Conservation (phyloP, 2,888 invertebrate genomes). For the Andricus curvator region DNA sequence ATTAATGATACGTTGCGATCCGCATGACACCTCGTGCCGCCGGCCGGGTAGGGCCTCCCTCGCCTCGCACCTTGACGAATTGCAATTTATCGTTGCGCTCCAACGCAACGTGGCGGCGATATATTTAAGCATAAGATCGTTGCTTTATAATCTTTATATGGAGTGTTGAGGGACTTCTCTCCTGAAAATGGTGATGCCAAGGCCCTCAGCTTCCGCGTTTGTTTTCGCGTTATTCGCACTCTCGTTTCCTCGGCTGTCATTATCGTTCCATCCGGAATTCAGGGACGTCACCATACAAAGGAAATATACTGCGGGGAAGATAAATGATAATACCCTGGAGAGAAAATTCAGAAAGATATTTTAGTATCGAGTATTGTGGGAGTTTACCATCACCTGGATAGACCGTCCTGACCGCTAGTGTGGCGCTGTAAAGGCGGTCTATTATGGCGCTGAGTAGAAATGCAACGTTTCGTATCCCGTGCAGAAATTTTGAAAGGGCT, state of each 20-base stretch:
- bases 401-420: too few relatives aligned
- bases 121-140: constrained; percentile 36
- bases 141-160: constrained; percentile 65
- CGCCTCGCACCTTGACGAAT: constrained; percentile 29
- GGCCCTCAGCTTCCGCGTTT: constrained; percentile 68
- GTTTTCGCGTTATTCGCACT: constrained; percentile 46
- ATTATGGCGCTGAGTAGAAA: too few relatives aligned
- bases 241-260: constrained; percentile 57
- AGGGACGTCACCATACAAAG: constrained; percentile 31
- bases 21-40: constrained; percentile 15
- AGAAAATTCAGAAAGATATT: neutral
- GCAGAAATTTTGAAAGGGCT: too few relatives aligned
- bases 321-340: constrained; percentile 27
- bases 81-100: constrained; percentile 47
- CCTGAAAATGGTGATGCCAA: constrained; percentile 67
- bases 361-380: neutral
- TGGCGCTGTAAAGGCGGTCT: too few relatives aligned
- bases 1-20: constrained; percentile 17
- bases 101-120: constrained; percentile 50
- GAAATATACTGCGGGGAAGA: constrained; percentile 16
- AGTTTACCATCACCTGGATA: neutral
- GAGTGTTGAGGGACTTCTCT: constrained; percentile 61
- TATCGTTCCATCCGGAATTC: constrained; percentile 32
- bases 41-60: constrained; percentile 13
- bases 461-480: too few relatives aligned